Conservation (phyloP, 2,113 vertebrate species). For the Zingel zingel region DNA sequence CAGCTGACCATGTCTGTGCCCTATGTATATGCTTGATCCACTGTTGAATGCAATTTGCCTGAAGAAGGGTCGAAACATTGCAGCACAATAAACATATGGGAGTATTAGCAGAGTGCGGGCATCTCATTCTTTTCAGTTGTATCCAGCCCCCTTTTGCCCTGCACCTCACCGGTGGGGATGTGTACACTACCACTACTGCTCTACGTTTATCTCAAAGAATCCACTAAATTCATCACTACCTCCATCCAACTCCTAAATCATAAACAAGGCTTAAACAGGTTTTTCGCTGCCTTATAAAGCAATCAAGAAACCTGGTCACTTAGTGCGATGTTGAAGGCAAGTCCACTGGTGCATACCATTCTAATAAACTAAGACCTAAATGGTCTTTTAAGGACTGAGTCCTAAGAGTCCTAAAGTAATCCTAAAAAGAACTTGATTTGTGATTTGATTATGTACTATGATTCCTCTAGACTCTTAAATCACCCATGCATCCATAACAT, state of each 20-base stretch:
- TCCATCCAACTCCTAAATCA: slow-evolving; percentile 6
- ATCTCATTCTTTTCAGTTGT: no score
- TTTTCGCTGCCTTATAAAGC: slow-evolving; percentile 40
- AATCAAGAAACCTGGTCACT: slow-evolving; percentile 31
- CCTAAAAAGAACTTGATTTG: slow-evolving; percentile 6
- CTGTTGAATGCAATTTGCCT: no score
- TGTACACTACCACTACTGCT: no score
- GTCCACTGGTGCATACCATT: neutral
- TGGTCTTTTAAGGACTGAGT: slow-evolving; percentile 28
- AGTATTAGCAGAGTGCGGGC: no score
- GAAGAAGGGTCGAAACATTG: no score
- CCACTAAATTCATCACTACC: slow-evolving; percentile 13
- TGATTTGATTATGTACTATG: neutral
- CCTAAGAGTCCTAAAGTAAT: neutral
- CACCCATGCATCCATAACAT: slow-evolving; percentile 18
- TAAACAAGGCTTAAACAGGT: slow-evolving; percentile 13
- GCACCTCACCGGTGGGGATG: no score
- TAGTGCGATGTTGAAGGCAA: neutral
- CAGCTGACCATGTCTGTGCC: no score
- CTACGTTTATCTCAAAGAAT: neutral
- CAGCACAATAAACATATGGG: no score
- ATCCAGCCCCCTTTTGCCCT: no score
- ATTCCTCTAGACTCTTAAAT: slow-evolving; percentile 44
- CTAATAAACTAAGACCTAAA: slow-evolving; percentile 36
- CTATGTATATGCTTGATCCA: no score